These are phyloP conservation scores for Plebejus anna DNA, from an alignment of 2,888 invertebrate genomes.

Conservation along the genomic window DNA sequence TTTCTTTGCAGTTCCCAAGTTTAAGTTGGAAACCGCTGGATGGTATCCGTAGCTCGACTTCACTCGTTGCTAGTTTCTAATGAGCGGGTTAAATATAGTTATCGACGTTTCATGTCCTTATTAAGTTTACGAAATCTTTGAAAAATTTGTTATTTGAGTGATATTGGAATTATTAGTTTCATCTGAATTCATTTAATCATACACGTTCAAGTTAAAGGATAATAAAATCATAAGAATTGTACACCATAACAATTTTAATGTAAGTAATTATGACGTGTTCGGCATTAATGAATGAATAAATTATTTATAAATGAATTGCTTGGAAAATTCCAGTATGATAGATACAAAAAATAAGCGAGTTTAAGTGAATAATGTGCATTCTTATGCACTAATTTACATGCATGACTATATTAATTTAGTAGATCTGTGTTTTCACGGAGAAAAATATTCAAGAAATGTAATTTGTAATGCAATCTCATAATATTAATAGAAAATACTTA, in stretches of 20 bases:
- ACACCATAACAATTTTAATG: not conserved
- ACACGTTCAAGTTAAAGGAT: not conserved
- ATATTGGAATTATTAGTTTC: not conserved
- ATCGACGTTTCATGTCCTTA: not conserved
- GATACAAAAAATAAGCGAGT: not conserved
- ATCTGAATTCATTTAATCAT: not conserved
- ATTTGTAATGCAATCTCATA: no score
- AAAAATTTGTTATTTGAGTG: not conserved
- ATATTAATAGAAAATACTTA: no score
- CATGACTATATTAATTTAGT: not conserved
- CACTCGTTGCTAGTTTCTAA: slow-evolving; percentile 37
- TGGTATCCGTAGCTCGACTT: slow-evolving; percentile 48
- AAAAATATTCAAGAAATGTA: not conserved
- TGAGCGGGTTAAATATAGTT: slow-evolving; percentile 31
- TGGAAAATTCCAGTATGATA: slow-evolving; percentile 6
- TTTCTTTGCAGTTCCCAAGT: slow-evolving; percentile 66
- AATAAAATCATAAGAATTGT: not conserved
- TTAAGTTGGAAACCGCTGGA: slow-evolving; percentile 56
- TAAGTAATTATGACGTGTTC: slow-evolving; percentile 7
- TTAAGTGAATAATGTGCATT: slow-evolving; percentile 6
- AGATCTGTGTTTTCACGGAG: not conserved
- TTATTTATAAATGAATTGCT: not conserved
- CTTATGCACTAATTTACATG: not conserved
- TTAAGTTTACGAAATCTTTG: not conserved
- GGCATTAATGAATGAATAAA: slow-evolving; percentile 3